These are phyloP conservation scores for Maconellicoccus hirsutus DNA, from an alignment of 1,140 invertebrate genomes.

Conservation along the genomic window DNA sequence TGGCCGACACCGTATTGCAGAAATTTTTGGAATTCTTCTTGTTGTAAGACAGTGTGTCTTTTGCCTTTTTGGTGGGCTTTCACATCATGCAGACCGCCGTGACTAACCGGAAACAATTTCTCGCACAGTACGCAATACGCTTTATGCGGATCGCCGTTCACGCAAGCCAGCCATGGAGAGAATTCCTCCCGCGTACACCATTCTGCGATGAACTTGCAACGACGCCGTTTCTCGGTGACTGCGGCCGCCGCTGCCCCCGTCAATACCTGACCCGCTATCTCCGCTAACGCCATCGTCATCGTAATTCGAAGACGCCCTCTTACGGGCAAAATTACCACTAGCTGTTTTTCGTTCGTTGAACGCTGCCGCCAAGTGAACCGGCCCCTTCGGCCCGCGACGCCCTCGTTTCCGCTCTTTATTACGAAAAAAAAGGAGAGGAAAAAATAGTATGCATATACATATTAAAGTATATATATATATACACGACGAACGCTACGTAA, in stretches of 20 bases:
- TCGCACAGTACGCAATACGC: constrained; percentile 34
- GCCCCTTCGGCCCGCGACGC: neutral
- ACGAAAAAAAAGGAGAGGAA: neutral
- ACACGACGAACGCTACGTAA: neutral
- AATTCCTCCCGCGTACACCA: constrained; percentile 32
- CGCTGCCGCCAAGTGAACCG: neutral
- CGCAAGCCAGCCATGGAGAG: constrained; percentile 30
- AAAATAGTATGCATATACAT: too few species aligned
- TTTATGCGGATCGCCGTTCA: constrained; percentile 33
- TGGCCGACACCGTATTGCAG: constrained; percentile 8
- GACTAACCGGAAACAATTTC: constrained; percentile 33
- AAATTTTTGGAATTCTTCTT: constrained; percentile 24
- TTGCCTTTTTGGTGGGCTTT: constrained; percentile 34
- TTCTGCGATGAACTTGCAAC: constrained; percentile 34
- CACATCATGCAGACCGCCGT: constrained; percentile 34
- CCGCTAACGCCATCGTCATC: neutral
- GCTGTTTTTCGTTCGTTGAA: constrained; percentile 10
- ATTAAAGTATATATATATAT: neutral
- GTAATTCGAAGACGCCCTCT: neutral
- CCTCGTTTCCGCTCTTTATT: neutral
- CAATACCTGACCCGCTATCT: neutral
- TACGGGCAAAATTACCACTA: neutral
- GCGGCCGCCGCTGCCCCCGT: constrained; percentile 17
- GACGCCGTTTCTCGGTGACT: constrained; percentile 31
- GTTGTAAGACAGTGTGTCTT: constrained; percentile 32